Base-by-base conservation (phyloP, 2,888 invertebrate species). In the Acanthococcus lagerstroemiae region DNA sequence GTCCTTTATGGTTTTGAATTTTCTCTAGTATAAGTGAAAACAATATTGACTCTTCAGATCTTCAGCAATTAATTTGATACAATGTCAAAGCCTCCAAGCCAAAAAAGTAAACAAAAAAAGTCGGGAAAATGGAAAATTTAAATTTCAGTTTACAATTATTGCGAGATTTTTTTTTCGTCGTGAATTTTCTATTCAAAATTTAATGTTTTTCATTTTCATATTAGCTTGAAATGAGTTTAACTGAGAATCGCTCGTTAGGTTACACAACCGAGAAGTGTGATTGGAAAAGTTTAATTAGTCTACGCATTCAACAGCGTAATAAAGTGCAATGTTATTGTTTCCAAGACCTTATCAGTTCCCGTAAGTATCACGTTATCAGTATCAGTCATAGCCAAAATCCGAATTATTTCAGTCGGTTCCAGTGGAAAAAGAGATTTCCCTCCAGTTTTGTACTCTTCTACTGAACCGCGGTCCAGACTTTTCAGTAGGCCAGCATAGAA, bases 321-420 rank as follows among this genome's bases (percentile, higher is more conserved):
- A 85, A 82, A 76, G 81, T 80, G 69, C 87, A 91, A 79, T 84
- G 85, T 22, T 77, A 81, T 68, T 83, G 85, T 72, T 66, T 45
- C 76, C 84, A 85, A 72, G 90, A 90, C 74, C 82, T 92, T 69
- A 86, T 92, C 72, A 77, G 82, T 71, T 85, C 88, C 77, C 90
- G 90, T 91, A 82, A 84, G 88, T 81, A 3, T 37, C n/a, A 15
- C 37, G 2, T 37, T n/a, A 37, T n/a, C 1, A 15, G 37, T 37
- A 15, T 9, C 21, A 15, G 4, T 54, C 24, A n/a, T n/a, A n/a
- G n/a, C n/a, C n/a, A n/a, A n/a, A n/a, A n/a, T n/a, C n/a, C n/a
- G n/a, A n/a, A n/a, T n/a, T n/a, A n/a, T n/a, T n/a, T n/a, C n/a
- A n/a, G n/a, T n/a, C n/a, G n/a, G n/a, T n/a, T n/a, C n/a, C n/a